phyloP scores from a whole-genome alignment of 2,113 vertebrate genomes.

The Polypterus bichir region DNA sequence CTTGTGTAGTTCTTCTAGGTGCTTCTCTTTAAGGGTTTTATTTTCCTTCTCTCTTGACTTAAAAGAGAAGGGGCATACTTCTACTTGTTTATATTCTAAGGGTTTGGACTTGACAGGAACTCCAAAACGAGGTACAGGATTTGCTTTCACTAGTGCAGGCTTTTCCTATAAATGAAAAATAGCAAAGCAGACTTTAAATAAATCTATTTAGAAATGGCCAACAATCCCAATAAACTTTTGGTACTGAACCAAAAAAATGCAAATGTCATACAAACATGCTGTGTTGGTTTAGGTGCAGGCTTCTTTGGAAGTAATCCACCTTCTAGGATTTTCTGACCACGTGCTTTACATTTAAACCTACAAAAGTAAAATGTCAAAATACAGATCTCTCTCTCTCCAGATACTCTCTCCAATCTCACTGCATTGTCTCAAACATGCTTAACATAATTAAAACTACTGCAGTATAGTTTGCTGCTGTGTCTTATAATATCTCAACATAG shows the following conservation, averaged over 20 bases:
- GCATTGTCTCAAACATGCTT: no score
- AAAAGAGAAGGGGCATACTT: conserved; percentile 84
- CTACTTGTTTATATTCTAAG: conserved; percentile 52
- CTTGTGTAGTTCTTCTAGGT: conserved; percentile 63
- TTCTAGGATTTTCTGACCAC: conserved; percentile 66
- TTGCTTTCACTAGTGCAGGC: conserved; percentile 43
- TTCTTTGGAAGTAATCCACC: conserved; percentile 58
- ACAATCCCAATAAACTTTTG: no score
- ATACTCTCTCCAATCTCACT: no score
- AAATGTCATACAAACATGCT: conserved; percentile 35
- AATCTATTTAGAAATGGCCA: no score
- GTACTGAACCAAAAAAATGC: no score
- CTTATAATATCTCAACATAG: no score
- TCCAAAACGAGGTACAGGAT: conserved; percentile 68
- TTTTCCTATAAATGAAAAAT: conserved; percentile 47
- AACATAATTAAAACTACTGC: no score
- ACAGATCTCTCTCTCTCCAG: no score
- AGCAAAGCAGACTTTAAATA: no score
- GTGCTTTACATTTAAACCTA: conserved; percentile 82
- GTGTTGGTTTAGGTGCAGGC: conserved; percentile 46
- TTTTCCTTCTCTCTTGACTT: conserved; percentile 71
- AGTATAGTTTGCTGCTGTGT: no score
- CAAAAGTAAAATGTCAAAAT: not conserved
- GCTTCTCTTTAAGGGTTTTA: conserved; percentile 67
- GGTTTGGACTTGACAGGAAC: conserved; percentile 75